Percentiles rank a stretch among this genome's conserved stretches.
Evolutionary conservation across 1,140 invertebrate species (phyloP).

Genomic region (Eurosta solidaginis): DNA sequence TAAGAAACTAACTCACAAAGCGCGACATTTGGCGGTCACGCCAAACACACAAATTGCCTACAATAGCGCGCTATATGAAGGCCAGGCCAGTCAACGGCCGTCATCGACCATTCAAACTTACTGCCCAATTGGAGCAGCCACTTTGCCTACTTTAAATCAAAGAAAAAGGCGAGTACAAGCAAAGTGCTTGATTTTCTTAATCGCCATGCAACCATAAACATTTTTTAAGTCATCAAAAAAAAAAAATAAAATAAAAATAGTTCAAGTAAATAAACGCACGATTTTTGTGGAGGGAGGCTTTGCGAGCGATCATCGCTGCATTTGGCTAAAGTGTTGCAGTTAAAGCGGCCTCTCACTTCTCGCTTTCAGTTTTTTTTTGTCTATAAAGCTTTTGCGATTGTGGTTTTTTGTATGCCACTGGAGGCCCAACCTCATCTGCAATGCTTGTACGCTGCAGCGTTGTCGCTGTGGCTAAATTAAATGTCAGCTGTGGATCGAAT

Average conservation of each 20-base stretch:
- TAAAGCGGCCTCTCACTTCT: not conserved
- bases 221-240: not conserved
- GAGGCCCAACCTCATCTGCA: constrained; percentile 6
- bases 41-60: no score
- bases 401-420: not conserved
- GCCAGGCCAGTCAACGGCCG: not conserved
- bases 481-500: constrained; percentile 26
- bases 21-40: not conserved
- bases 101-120: not conserved
- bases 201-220: constrained; percentile 16
- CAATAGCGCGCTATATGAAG: not conserved
- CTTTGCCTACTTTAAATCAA: not conserved
- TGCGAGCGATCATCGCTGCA: not conserved
- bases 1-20: not conserved
- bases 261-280: not conserved
- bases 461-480: constrained; percentile 7
- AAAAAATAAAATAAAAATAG: not conserved
- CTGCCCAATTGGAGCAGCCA: not conserved
- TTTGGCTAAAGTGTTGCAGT: not conserved
- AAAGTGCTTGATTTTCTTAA: constrained; percentile 1
- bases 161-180: not conserved
- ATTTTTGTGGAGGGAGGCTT: not conserved
- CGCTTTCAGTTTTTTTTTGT: not conserved
- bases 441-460: not conserved
- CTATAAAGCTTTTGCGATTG: constrained; percentile 1